Conservation (phyloP, 1,140 invertebrate genomes). For the Caenorhabditis tropicalis region DNA sequence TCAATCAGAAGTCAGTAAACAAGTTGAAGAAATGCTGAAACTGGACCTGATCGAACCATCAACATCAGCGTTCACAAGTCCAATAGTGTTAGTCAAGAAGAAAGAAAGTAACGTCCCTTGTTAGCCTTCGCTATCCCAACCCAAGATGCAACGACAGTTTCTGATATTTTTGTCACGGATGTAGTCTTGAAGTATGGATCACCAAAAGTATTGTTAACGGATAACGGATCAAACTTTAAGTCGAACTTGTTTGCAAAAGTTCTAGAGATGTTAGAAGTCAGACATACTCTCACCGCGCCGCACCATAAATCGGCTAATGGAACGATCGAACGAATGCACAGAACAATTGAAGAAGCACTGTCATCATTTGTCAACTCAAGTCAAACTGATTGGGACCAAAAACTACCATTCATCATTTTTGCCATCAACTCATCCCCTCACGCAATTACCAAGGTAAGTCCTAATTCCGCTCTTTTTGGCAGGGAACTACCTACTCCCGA, state of each 20-base stretch:
- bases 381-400: slow-evolving; percentile 41
- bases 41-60: slow-evolving; percentile 54
- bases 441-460: not conserved
- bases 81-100: slow-evolving; percentile 55
- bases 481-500: not conserved
- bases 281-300: not conserved
- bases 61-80: slow-evolving; percentile 3
- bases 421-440: not conserved
- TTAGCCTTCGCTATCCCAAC: not conserved
- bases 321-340: not conserved
- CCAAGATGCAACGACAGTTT: not conserved
- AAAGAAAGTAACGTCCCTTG: not conserved
- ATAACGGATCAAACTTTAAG: slow-evolving; percentile 25
- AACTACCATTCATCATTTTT: not conserved
- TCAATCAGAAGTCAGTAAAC: slow-evolving; percentile 48
- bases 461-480: not conserved
- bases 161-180: not conserved
- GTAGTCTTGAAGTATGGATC: slow-evolving; percentile 23
- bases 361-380: not conserved
- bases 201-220: slow-evolving; percentile 7
- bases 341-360: slow-evolving; percentile 4
- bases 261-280: not conserved
- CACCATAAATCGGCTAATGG: slow-evolving; percentile 42
- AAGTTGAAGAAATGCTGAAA: slow-evolving; percentile 55
- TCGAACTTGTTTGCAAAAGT: not conserved